Evolutionary conservation across 2,797 vertebrate species (phyloP).

Genomic region (Morelia viridis): DNA sequence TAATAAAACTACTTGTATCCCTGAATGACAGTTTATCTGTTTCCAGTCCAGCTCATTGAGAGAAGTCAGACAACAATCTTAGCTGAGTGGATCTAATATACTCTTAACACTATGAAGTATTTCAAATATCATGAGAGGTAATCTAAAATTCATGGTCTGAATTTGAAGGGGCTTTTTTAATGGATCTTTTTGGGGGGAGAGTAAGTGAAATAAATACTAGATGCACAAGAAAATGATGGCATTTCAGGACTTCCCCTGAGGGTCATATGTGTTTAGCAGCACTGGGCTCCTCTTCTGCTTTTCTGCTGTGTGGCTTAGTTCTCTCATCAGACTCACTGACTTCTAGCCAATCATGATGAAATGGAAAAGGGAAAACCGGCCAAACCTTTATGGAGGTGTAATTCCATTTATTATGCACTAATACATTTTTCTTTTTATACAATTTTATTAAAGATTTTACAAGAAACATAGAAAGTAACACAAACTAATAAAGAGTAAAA

Average conservation of each 20-base stretch:
- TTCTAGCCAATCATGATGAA: conserved; percentile 61
- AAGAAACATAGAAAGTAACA: too few species aligned
- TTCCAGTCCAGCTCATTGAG: background rate
- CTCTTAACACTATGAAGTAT: too few species aligned
- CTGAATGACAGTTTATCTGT: background rate
- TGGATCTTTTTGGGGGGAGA: background rate
- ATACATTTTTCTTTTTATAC: too few species aligned
- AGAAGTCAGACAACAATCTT: too few species aligned
- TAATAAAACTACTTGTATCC: background rate
- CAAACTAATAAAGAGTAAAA: too few species aligned
- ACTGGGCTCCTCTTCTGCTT: background rate
- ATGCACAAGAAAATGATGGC: conserved; percentile 14
- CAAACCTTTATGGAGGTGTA: conserved; percentile 42
- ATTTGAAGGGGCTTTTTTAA: background rate
- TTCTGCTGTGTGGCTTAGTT: conserved; percentile 1
- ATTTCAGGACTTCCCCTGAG: background rate
- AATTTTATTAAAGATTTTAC: too few species aligned
- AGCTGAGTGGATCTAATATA: too few species aligned
- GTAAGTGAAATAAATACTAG: conserved; percentile 16
- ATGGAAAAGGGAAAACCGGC: conserved; percentile 57
- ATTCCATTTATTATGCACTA: conserved; percentile 37
- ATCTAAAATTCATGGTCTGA: background rate
- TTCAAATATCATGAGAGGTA: background rate
- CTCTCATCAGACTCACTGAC: conserved; percentile 8
- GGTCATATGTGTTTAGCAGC: background rate